Base-by-base conservation (phyloP, 1,140 invertebrate species). In the Drosophila lacertosa region DNA sequence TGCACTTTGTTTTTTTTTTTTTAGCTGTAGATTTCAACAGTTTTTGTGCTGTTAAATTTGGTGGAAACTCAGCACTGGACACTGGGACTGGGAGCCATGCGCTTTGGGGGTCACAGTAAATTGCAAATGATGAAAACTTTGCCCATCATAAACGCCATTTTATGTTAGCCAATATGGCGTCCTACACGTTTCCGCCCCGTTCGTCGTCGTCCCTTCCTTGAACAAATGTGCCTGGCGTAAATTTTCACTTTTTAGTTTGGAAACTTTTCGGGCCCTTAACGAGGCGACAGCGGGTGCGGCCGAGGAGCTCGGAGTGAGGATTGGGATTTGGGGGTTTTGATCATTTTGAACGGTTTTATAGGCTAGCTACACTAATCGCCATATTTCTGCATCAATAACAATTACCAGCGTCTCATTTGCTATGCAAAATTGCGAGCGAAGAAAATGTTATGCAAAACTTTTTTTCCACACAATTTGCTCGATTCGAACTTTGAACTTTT, bases 61-160 rank as follows among this genome's bases (percentile, higher is more conserved):
- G 59, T 80, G 77, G 77, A 80, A 80, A 80, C 70, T 45, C 63
- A 53, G 18, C 48, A 4, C 42, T 13, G 16, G 11, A 15, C n/a
- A 40, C 16, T 3, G 18, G 10, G 16, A 18, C 7, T 3, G 39
- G 9, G 9, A 15, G 6, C n/a, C 11, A 15, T 29, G 40, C 13
- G n/a, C n/a, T n/a, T 32, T 50, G 65, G 60, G 74, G 70, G 76
- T 74, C 76, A 74, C 66, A 74, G 64, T 71, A 79, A 79, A 79
- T 79, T 79, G 77, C 77, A 79, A 79, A 79, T 79, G 77, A 79
- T 80, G 77, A 79, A 79, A 79, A 79, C 71, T 79, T 79, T 79
- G 77, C 65, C 77, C 77, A 79, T 79, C 77, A 80, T 80, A 79
- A 80, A 80, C 77, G 77, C 77, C 77, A 80, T 80, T 80, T 80